Evolutionary conservation across 2,797 vertebrate species (phyloP).

Genomic region (Ctenopoma kingsleyae): DNA sequence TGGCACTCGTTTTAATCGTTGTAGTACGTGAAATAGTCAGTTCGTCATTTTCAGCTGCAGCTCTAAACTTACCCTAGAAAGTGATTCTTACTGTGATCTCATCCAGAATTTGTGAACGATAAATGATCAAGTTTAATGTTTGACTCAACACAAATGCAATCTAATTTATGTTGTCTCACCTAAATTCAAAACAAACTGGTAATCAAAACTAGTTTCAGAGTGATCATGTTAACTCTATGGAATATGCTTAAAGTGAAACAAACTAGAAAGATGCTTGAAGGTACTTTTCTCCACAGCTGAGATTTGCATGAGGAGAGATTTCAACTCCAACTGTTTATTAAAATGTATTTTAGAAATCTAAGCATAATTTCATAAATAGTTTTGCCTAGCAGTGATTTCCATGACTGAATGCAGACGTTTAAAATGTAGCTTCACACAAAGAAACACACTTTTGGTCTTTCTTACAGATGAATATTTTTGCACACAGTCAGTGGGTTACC

Average conservation of each 20-base stretch:
- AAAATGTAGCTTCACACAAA: conserved; percentile 36
- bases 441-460: conserved; percentile 65
- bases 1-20: neutral
- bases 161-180: neutral
- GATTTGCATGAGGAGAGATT: conserved; percentile 1
- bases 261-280: neutral
- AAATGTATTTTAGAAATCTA: neutral
- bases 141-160: neutral
- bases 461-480: conserved; percentile 80
- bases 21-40: conserved; percentile 1
- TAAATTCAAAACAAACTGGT: neutral
- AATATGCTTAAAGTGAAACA: conserved; percentile 10
- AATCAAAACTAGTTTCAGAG: neutral
- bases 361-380: conserved; percentile 11
- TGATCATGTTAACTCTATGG: neutral
- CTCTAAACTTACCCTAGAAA: neutral
- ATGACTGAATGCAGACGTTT: conserved; percentile 30
- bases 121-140: neutral
- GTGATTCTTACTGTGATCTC: neutral
- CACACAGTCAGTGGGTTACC: conserved; percentile 68
- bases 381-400: conserved; percentile 11
- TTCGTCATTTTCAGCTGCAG: no score
- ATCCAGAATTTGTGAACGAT: neutral
- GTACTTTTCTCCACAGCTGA: conserved; percentile 10
- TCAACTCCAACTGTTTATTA: neutral